Evolutionary conservation across 1,140 invertebrate genomes (phyloP).

Genomic region (Hydropsyche tenuis): DNA sequence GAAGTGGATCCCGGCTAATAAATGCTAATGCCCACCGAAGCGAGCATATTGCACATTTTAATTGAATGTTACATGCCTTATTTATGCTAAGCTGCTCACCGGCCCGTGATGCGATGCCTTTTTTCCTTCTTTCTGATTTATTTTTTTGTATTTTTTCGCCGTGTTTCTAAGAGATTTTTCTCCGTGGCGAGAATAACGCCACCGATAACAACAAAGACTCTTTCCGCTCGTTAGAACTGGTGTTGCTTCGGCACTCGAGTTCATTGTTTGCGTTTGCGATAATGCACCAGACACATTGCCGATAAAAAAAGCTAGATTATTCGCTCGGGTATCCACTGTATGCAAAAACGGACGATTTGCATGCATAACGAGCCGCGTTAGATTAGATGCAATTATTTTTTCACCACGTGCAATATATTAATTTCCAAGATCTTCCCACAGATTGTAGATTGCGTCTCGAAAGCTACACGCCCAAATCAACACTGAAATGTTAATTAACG

Average conservation of each 20-base stretch:
- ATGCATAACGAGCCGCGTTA: not conserved
- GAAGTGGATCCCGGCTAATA: constrained; percentile 30
- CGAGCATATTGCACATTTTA: constrained; percentile 48
- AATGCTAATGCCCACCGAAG: constrained; percentile 47
- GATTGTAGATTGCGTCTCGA: too few relatives aligned
- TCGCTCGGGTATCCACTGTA: not conserved
- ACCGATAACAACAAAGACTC: constrained; percentile 5
- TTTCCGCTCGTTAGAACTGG: constrained; percentile 18
- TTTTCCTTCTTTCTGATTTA: not conserved
- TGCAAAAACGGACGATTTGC: constrained; percentile 14
- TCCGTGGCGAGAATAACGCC: not conserved
- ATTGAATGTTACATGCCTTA: constrained; percentile 41
- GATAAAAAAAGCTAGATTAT: constrained; percentile 11
- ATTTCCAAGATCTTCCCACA: not conserved
- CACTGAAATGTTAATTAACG: too few relatives aligned
- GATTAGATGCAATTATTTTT: not conserved
- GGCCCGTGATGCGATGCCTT: constrained; percentile 33
- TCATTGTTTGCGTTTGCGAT: constrained; percentile 24
- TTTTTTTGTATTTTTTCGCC: too few relatives aligned
- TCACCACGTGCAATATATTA: not conserved
- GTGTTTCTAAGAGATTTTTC: not conserved
- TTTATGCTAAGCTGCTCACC: constrained; percentile 37
- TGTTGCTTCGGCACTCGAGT: not conserved
- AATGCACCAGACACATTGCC: constrained; percentile 13
- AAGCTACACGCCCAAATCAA: too few relatives aligned